phyloP scores from a whole-genome alignment of 2,888 invertebrate genomes.

The Drosophila sordidula region DNA sequence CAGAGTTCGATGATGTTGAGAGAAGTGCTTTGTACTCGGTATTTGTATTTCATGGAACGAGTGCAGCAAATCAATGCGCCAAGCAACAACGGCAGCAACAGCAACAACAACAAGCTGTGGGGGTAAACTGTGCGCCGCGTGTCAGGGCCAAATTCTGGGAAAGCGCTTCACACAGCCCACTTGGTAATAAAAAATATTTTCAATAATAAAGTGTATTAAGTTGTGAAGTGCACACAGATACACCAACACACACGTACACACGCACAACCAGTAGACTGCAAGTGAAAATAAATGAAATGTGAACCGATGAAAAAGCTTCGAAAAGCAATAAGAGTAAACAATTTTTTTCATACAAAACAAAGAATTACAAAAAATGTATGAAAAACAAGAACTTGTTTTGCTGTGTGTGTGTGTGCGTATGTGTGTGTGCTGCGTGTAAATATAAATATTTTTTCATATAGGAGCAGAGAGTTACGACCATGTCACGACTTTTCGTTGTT shows the following conservation, averaged over 20 bases:
- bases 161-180: conserved; percentile 59
- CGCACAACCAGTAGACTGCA: conserved; percentile 42
- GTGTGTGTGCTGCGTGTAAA: conserved; percentile 53
- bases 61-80: conserved; percentile 75
- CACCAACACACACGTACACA: conserved; percentile 9
- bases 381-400: conserved; percentile 42
- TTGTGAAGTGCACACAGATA: conserved; percentile 73
- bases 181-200: conserved; percentile 81
- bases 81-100: conserved; percentile 31
- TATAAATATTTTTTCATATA: conserved; percentile 66
- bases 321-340: conserved; percentile 77
- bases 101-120: conserved; percentile 26
- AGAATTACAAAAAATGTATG: conserved; percentile 32
- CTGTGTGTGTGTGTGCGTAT: conserved; percentile 16
- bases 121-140: conserved; percentile 59
- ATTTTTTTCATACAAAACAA: conserved; percentile 57
- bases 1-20: conserved; percentile 24
- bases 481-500: conserved; percentile 26
- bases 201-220: conserved; percentile 81
- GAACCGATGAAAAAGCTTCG: conserved; percentile 76
- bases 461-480: conserved; percentile 28
- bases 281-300: conserved; percentile 81
- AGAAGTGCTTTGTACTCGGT: conserved; percentile 56
- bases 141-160: conserved; percentile 77
- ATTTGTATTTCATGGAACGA: conserved; percentile 63